Evolutionary conservation across 2,888 invertebrate species (phyloP), one percentile per base, ranked within the genome.

Genomic region (Gortyna flavago): DNA sequence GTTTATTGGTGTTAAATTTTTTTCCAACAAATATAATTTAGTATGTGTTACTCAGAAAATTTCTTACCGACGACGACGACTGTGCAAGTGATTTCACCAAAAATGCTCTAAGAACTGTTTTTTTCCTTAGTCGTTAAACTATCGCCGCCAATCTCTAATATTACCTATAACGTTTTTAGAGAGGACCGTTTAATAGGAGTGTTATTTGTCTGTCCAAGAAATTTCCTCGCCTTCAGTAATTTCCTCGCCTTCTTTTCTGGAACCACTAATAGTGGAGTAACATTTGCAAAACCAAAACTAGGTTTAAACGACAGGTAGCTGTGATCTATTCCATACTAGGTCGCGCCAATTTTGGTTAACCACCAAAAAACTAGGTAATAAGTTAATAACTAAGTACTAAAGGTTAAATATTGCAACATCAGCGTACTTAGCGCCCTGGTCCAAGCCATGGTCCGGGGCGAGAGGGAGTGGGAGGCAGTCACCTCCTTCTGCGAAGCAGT

Each of bases 261-360:
- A 6, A 5, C 29, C 35, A 29, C 9, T 32, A 32, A 9, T n/a
- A 59, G 21, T 35, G 1, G 35, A 51, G 0, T 61, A 32, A 71
- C 66, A 38, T 80, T 80, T 44, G 48, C 32, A 51, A 35, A 48
- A 59, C n/a, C 16, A 72, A 73, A 51, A 54, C 48, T 51, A 67
- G 32, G 48, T 73, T 74, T 9, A 51, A 67, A 57, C 25, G 35
- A 57, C 84, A 7, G 25, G 38, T 51, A 72, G 41, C 18, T 81
- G 48, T 69, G 38, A 32, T 44, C 48, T 35, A 35, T 69, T 83
- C 51, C 51, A 32, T 35, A 72, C 57, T 57, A 82, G 61, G 84
- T 75, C 74, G 54, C 8, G 41, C 5, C 65, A 84, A 87, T 84
- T 88, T 87, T 61, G 81, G 89, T 87, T 81, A 87, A 86, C 81